Conservation (phyloP, 1,140 invertebrate genomes). For the Bombus picipes region DNA sequence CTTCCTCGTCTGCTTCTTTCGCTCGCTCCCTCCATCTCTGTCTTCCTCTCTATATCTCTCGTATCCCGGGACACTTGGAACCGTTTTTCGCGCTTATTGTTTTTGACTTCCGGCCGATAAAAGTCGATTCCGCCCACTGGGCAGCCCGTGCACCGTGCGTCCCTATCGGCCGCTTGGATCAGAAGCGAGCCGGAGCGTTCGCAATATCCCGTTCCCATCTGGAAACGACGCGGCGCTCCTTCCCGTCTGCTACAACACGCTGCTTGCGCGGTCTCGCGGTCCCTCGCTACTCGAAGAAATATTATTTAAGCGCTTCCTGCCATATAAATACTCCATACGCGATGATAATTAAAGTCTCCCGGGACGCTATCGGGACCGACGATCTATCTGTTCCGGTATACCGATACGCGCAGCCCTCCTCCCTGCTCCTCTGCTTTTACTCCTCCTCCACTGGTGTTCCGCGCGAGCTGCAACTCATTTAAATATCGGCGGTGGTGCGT, state of each 20-base stretch:
- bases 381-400: slow-evolving; percentile 68
- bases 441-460: neutral
- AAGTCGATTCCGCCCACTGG: slow-evolving; percentile 75
- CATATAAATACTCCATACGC: slow-evolving; percentile 81
- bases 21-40: too few species aligned
- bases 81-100: slow-evolving; percentile 76
- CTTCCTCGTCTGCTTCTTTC: too few species aligned
- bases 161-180: slow-evolving; percentile 75
- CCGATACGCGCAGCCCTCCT: slow-evolving; percentile 17
- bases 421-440: neutral
- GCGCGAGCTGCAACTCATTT: slow-evolving; percentile 30
- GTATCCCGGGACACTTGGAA: slow-evolving; percentile 38
- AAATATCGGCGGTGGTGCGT: slow-evolving; percentile 41
- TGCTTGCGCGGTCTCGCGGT: neutral
- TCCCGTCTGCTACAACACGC: too few species aligned
- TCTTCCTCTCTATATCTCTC: neutral
- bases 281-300: slow-evolving; percentile 74
- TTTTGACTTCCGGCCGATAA: slow-evolving; percentile 81
- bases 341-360: slow-evolving; percentile 82
- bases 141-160: slow-evolving; percentile 54
- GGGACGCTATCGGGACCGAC: slow-evolving; percentile 67
- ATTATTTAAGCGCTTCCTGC: slow-evolving; percentile 83
- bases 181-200: slow-evolving; percentile 69
- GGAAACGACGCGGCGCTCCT: slow-evolving; percentile 18
- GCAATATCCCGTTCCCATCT: slow-evolving; percentile 76